phyloP scores from a whole-genome alignment of 2,888 invertebrate species.

The Linnaemya tessellans region DNA sequence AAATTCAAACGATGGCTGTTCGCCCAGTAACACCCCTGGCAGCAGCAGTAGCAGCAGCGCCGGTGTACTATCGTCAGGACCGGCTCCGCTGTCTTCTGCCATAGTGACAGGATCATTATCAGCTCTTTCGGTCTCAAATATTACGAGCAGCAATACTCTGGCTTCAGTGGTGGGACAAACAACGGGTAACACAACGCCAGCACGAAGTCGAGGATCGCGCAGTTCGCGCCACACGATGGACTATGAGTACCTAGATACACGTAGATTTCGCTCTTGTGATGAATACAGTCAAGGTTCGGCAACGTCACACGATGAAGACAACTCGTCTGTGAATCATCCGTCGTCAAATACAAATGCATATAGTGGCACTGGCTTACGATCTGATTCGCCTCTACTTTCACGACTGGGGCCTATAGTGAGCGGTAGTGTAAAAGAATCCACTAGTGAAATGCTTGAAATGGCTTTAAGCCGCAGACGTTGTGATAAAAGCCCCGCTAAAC shows the following conservation, averaged over 20 bases:
- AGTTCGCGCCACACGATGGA: slow-evolving; percentile 80
- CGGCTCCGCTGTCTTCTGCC: slow-evolving; percentile 76
- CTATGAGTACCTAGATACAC: slow-evolving; percentile 79
- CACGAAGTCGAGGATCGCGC: slow-evolving; percentile 83
- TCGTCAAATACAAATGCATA: slow-evolving; percentile 75
- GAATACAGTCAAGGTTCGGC: slow-evolving; percentile 89
- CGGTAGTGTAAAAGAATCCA: slow-evolving; percentile 82
- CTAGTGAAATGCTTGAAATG: slow-evolving; percentile 74
- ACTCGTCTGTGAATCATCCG: slow-evolving; percentile 68
- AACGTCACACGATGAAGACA: slow-evolving; percentile 87
- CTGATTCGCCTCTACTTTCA: slow-evolving; percentile 80
- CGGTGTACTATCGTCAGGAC: slow-evolving; percentile 73
- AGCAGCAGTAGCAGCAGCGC: slow-evolving; percentile 75
- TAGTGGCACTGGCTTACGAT: slow-evolving; percentile 83
- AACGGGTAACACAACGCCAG: slow-evolving; percentile 82
- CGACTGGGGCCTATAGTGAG: slow-evolving; percentile 82
- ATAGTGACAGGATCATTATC: slow-evolving; percentile 74
- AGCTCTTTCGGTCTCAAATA: slow-evolving; percentile 64
- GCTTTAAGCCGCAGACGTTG: slow-evolving; percentile 80
- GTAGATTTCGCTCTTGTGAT: slow-evolving; percentile 87
- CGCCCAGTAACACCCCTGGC: slow-evolving; percentile 78
- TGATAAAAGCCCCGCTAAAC: slow-evolving; percentile 82
- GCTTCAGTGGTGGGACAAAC: slow-evolving; percentile 80
- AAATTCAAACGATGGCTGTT: slow-evolving; percentile 81
- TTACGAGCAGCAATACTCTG: slow-evolving; percentile 67